Evolutionary conservation across 2,888 invertebrate species (phyloP).

Genomic region (Taphrorychus bicolor): DNA sequence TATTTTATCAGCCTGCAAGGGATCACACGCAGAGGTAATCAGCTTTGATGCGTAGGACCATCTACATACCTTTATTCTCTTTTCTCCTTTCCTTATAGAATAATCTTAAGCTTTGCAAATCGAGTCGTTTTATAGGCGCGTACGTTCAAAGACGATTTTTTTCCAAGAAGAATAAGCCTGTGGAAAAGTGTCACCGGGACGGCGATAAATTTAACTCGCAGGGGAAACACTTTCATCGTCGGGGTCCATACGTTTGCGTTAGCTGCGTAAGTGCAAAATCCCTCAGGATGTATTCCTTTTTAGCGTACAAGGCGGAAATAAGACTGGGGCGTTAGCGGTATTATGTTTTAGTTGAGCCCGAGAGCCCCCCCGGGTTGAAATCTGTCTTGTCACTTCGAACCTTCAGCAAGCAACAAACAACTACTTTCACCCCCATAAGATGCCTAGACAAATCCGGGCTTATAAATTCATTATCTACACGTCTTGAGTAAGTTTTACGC

Average conservation of each 20-base stretch:
- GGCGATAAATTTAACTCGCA: not conserved
- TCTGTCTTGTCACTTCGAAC: not conserved
- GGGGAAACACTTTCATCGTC: not conserved
- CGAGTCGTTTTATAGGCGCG: not conserved
- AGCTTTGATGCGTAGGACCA: too few species aligned
- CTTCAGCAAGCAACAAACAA: not conserved
- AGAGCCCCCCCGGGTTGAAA: too few species aligned
- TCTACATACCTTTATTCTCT: too few species aligned
- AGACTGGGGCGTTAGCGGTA: not conserved
- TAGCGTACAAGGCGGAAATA: slow-evolving; percentile 3
- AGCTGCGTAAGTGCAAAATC: slow-evolving; percentile 7
- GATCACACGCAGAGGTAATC: too few species aligned
- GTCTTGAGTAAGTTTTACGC: too few species aligned
- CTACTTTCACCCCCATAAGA: not conserved
- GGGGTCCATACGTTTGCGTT: slow-evolving; percentile 1
- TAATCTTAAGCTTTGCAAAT: not conserved
- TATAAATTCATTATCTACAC: slow-evolving; percentile 3
- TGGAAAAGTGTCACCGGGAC: not conserved
- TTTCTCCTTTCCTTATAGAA: not conserved
- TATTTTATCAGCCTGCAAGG: too few species aligned
- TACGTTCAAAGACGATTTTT: not conserved
- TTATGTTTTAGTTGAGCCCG: not conserved
- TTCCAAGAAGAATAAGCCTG: not conserved
- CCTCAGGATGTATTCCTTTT: not conserved
- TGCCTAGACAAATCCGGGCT: slow-evolving; percentile 1